Conservation (phyloP, 1,140 invertebrate species). For the Dendrolimus kikuchii region DNA sequence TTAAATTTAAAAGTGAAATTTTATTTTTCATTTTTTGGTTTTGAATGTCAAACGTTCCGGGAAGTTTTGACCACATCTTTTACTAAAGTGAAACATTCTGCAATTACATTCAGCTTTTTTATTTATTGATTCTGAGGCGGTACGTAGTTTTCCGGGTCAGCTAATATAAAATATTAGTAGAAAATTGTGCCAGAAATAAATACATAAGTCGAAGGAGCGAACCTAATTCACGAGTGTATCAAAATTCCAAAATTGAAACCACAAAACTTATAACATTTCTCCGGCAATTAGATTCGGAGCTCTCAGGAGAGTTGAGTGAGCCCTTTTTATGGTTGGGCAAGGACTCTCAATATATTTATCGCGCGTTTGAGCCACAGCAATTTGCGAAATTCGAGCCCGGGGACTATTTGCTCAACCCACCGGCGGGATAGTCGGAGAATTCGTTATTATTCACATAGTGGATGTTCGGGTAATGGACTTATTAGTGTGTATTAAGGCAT, state of each 20-base stretch:
- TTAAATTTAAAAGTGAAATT: too few relatives aligned
- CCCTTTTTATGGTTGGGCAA: conserved; percentile 18
- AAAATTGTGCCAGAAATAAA: too few relatives aligned
- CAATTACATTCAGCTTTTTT: too few relatives aligned
- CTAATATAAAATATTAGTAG: too few relatives aligned
- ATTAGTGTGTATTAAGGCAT: neutral
- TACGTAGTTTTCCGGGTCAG: too few relatives aligned
- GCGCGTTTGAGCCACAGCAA: conserved; percentile 9
- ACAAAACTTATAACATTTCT: conserved; percentile 10
- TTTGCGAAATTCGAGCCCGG: conserved; percentile 19
- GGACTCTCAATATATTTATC: conserved; percentile 16
- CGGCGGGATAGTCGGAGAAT: neutral
- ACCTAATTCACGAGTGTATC: neutral
- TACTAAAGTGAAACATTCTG: too few relatives aligned
- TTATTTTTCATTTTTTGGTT: too few relatives aligned
- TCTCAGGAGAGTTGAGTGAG: conserved; percentile 15
- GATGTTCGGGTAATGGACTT: neutral
- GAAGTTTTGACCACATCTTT: too few relatives aligned
- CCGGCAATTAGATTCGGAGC: conserved; percentile 11
- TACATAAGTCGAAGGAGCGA: too few relatives aligned
- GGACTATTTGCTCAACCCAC: conserved; percentile 8
- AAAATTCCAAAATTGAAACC: conserved; percentile 1
- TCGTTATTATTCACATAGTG: conserved; percentile 2
- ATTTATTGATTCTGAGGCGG: too few relatives aligned
- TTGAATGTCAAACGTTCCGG: too few relatives aligned